Evolutionary conservation across 2,797 vertebrate genomes (phyloP).

Genomic region (Perodicticus potto): DNA sequence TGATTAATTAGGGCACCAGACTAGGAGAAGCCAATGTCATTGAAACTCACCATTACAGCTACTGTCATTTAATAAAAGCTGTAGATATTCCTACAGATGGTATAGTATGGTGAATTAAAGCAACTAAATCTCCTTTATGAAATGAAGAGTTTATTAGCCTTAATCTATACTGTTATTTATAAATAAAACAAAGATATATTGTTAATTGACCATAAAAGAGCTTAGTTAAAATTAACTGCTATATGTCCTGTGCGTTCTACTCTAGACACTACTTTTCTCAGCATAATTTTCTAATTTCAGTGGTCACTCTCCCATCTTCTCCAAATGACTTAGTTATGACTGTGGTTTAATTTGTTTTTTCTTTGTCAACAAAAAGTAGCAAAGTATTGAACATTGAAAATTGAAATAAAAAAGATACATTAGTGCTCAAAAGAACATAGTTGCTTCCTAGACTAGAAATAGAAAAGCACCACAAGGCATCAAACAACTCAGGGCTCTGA

Average conservation of each 20-base stretch:
- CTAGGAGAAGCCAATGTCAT: not conserved
- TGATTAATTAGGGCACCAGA: not conserved
- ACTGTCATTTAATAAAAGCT: not conserved
- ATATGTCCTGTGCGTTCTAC: not conserved
- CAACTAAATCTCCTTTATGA: not conserved
- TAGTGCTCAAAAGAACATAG: not conserved
- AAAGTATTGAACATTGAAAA: not conserved
- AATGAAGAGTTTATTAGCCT: not conserved
- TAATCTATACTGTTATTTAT: not conserved
- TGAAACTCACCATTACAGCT: not conserved
- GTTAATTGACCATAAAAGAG: not conserved
- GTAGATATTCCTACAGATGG: not conserved
- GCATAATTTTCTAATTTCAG: not conserved
- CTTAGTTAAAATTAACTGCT: not conserved
- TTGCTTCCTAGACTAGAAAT: not conserved
- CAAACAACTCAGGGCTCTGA: not conserved
- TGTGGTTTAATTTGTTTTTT: not conserved
- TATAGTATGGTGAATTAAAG: not conserved
- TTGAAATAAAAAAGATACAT: not conserved
- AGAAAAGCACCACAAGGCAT: not conserved
- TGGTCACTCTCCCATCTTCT: not conserved
- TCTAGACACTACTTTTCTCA: not conserved
- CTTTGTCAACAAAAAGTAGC: not conserved
- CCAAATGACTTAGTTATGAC: not conserved
- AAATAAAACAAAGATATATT: not conserved